Percentiles rank a stretch among this genome's conserved stretches.
These are phyloP conservation scores for Ctenopoma kingsleyae DNA, from an alignment of 2,797 vertebrate species.

Conservation along the genomic window DNA sequence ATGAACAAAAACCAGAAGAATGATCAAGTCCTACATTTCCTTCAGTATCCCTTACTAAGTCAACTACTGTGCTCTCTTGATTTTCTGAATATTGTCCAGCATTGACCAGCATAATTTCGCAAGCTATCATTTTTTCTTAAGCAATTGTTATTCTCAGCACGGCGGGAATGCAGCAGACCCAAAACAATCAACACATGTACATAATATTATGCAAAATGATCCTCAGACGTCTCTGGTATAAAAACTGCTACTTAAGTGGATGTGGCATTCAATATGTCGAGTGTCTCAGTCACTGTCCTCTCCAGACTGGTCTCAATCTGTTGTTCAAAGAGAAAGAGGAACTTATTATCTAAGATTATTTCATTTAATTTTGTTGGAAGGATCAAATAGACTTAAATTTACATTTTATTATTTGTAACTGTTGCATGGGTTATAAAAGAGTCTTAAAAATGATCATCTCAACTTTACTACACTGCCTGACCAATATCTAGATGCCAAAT, in stretches of 20 bases:
- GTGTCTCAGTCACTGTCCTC: slow-evolving; percentile 14
- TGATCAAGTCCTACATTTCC: neutral
- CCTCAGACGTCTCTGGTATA: slow-evolving; percentile 12
- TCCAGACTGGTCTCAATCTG: neutral
- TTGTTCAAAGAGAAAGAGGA: slow-evolving; percentile 9
- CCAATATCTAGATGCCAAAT: neutral
- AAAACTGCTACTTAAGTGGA: slow-evolving; percentile 13
- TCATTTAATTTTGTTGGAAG: neutral
- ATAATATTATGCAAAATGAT: slow-evolving; percentile 7
- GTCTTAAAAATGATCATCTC: slow-evolving; percentile 2
- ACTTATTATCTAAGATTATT: neutral
- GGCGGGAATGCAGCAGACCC: neutral
- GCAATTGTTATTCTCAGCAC: slow-evolving; percentile 15
- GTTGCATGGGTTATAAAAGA: neutral
- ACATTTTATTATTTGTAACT: neutral
- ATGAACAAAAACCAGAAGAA: neutral
- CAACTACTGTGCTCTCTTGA: neutral
- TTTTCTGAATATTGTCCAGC: neutral
- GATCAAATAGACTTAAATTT: neutral
- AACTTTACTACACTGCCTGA: neutral
- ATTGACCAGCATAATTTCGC: slow-evolving; percentile 24
- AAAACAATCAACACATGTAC: slow-evolving; percentile 40
- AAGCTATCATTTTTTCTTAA: slow-evolving; percentile 1
- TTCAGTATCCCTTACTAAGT: neutral
- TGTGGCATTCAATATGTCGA: slow-evolving; percentile 11